Percentiles rank a stretch among this genome's conserved stretches.
Conservation (phyloP, 2,888 invertebrate species). For the Philereme transversata region DNA sequence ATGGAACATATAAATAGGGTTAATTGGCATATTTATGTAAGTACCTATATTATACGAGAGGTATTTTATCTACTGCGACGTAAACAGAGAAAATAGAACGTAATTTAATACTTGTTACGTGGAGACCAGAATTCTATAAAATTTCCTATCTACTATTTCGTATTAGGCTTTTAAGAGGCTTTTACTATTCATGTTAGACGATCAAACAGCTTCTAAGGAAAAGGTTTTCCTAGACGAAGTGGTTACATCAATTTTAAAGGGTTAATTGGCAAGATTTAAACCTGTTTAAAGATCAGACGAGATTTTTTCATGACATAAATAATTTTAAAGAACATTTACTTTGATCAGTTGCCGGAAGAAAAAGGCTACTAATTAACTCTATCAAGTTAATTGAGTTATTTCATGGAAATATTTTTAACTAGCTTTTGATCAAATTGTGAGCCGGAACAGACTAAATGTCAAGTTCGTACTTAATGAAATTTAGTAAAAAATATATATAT, state of each 20-base stretch:
- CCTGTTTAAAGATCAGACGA: conserved; percentile 13
- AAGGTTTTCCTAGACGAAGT: background rate
- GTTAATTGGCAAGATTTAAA: conserved; percentile 14
- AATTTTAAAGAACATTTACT: conserved; percentile 21
- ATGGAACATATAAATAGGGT: conserved; percentile 34
- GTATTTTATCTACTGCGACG: conserved; percentile 5
- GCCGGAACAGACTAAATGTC: too few species aligned
- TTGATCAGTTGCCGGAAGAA: conserved; percentile 28
- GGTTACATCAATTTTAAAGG: background rate
- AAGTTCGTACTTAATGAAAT: too few species aligned
- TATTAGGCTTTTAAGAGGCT: background rate
- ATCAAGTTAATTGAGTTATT: background rate
- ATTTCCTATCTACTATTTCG: background rate
- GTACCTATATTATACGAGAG: conserved; percentile 5
- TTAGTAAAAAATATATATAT: too few species aligned
- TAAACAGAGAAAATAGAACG: conserved; percentile 1
- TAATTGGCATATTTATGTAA: conserved; percentile 39
- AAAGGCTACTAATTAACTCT: conserved; percentile 13
- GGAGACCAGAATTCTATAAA: background rate
- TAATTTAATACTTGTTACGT: background rate
- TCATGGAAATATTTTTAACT: too few species aligned
- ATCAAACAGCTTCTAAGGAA: background rate
- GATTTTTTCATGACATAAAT: conserved; percentile 18
- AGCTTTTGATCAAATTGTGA: too few species aligned
- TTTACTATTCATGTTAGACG: background rate